These are phyloP conservation scores for Scolopax rusticola DNA, from an alignment of 2,797 vertebrate genomes.

Conservation along the genomic window DNA sequence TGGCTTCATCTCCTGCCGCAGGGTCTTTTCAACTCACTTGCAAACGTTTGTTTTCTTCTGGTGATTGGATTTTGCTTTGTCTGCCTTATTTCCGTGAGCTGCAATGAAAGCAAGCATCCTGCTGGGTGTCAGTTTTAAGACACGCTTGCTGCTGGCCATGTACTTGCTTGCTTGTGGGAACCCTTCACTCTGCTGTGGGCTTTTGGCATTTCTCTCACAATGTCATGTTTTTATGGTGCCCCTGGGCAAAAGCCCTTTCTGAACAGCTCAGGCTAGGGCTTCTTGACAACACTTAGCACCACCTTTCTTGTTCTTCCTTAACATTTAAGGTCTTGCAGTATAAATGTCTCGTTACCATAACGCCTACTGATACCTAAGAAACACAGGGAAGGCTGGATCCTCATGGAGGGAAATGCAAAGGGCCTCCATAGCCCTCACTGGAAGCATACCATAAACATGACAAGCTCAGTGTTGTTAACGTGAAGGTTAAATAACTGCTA, in stretches of 20 bases:
- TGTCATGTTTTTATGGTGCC: background rate
- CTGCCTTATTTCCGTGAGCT: background rate
- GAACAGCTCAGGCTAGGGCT: background rate
- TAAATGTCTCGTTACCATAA: background rate
- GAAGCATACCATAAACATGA: background rate
- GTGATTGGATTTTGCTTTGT: background rate
- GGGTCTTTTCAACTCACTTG: background rate
- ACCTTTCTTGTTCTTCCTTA: background rate
- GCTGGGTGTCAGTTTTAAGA: background rate
- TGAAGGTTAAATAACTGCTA: accelerated
- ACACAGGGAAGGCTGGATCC: background rate
- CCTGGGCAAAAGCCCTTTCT: background rate
- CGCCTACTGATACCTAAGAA: background rate
- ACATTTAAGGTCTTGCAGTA: background rate
- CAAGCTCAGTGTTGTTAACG: background rate
- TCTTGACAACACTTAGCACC: background rate
- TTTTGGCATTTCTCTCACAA: background rate
- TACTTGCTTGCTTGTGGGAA: background rate
- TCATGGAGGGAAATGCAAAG: background rate
- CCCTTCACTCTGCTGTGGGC: background rate
- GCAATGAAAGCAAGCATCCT: background rate
- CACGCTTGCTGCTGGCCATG: accelerated
- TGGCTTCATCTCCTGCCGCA: background rate
- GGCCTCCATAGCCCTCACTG: background rate
- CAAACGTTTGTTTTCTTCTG: background rate